phyloP scores from a whole-genome alignment of 2,888 invertebrate genomes.

The Hyalella azteca region DNA sequence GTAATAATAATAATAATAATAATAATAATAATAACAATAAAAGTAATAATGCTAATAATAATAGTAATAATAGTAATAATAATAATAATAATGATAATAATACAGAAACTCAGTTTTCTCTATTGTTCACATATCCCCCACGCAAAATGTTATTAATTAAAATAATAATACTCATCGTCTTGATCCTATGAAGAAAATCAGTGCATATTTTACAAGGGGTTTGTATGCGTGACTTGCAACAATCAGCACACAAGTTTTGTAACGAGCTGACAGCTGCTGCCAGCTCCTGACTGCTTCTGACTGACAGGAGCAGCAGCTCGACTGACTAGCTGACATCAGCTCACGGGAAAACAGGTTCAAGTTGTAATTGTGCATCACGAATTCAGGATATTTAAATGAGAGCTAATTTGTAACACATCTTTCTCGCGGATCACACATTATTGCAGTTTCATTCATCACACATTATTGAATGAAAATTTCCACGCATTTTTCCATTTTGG shows the following conservation, averaged over 20 bases:
- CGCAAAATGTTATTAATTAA: not conserved
- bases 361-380: not conserved
- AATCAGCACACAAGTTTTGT: not conserved
- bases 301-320: not conserved
- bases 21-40: no score
- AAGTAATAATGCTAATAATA: no score
- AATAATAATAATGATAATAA: not conserved
- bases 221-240: not conserved
- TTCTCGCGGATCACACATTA: not conserved
- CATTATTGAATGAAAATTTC: not conserved
- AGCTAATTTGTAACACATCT: not conserved
- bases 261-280: not conserved
- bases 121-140: not conserved
- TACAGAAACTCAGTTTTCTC: not conserved
- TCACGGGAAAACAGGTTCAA: not conserved
- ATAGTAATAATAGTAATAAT: no score
- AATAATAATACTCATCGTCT: not conserved
- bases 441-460: not conserved
- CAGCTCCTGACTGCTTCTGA: not conserved
- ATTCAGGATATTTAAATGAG: not conserved
- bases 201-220: not conserved
- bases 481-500: not conserved
- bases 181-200: not conserved
- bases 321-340: not conserved
- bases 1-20: no score